phyloP scores from a whole-genome alignment of 2,113 vertebrate species.

The Siniperca knerii region DNA sequence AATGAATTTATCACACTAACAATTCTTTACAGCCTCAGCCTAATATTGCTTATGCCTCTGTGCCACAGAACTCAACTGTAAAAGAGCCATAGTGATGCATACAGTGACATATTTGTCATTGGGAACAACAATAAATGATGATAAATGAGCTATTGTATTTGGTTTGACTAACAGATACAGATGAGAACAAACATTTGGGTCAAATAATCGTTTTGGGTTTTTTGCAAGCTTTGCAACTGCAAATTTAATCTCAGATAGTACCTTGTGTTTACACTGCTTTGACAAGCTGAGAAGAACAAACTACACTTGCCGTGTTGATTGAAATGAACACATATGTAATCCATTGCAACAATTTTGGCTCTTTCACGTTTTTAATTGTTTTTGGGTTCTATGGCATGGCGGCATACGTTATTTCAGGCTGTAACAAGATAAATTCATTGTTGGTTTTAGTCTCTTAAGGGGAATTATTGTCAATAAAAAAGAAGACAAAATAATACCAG shows the following conservation, averaged over 20 bases:
- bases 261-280: neutral
- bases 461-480: neutral
- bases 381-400: neutral
- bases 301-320: neutral
- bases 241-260: neutral
- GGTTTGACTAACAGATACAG: conserved; percentile 13
- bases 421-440: neutral
- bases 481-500: neutral
- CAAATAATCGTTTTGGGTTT: neutral
- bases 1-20: neutral
- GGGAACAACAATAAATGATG: neutral
- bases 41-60: neutral
- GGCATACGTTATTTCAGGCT: neutral
- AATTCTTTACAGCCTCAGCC: neutral
- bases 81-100: neutral
- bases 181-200: neutral
- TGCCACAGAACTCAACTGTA: neutral
- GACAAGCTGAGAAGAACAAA: neutral
- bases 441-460: neutral
- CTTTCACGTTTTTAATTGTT: neutral
- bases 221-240: neutral
- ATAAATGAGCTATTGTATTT: neutral
- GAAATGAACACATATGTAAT: neutral
- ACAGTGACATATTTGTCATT: neutral
- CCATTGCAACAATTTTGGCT: neutral